phyloP scores from a whole-genome alignment of 2,797 vertebrate genomes.

The Podarcis siculus region DNA sequence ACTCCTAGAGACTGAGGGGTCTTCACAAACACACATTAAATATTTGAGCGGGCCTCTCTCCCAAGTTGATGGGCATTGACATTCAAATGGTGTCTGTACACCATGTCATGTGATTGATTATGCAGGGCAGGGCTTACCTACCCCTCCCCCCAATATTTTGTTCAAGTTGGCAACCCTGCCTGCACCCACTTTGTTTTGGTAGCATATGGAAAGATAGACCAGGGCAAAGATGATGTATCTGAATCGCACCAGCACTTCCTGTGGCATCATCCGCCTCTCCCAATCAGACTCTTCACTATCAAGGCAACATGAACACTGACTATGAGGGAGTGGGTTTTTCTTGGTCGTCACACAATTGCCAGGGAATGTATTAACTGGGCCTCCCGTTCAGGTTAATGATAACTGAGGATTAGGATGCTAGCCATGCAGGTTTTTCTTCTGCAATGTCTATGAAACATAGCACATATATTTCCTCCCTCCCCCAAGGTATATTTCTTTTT shows the following conservation, averaged over 20 bases:
- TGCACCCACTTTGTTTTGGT: not conserved
- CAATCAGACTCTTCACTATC: not conserved
- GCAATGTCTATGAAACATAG: not conserved
- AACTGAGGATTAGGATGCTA: not conserved
- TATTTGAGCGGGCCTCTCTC: no score
- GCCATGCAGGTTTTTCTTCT: not conserved
- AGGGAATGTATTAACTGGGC: not conserved
- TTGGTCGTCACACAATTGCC: not conserved
- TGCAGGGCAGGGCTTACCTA: no score
- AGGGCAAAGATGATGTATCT: no score
- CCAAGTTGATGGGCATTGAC: no score
- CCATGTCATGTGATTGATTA: no score
- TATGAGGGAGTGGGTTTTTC: no score
- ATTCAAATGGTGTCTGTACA: no score
- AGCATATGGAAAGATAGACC: not conserved
- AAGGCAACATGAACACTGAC: not conserved
- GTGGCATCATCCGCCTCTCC: rapidly evolving
- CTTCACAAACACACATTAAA: no score
- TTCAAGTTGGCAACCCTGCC: no score
- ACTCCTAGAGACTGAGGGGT: no score
- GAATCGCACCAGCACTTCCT: not conserved
- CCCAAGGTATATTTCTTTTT: not conserved
- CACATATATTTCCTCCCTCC: not conserved
- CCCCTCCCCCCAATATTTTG: no score
- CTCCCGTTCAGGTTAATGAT: not conserved